A percentile compares a stretch with the other conserved stretches of the same genome.
These are phyloP conservation scores for Aethes cnicana DNA, from an alignment of 2,888 invertebrate genomes.

Conservation along the genomic window DNA sequence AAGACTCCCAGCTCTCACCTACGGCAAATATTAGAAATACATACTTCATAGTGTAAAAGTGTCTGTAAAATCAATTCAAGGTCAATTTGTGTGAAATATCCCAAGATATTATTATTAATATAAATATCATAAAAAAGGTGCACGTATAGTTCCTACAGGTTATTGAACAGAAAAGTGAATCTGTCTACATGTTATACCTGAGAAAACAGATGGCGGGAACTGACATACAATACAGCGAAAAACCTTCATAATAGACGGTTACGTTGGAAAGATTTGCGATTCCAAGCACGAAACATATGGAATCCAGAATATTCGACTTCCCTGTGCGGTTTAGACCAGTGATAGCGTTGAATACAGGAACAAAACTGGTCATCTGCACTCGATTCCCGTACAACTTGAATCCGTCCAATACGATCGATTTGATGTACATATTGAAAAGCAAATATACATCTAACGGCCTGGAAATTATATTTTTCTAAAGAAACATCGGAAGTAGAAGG, in stretches of 20 bases:
- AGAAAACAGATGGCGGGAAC: slow-evolving; percentile 11
- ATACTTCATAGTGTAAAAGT: too few species aligned
- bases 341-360: slow-evolving; percentile 97
- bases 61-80: too few species aligned
- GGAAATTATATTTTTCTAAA: too few species aligned
- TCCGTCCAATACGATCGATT: slow-evolving; percentile 95
- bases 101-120: too few species aligned
- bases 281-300: slow-evolving; percentile 98
- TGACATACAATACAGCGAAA: background rate
- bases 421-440: slow-evolving; percentile 89
- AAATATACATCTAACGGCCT: slow-evolving; percentile 26
- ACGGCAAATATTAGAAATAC: too few species aligned
- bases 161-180: too few species aligned
- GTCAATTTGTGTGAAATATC: too few species aligned
- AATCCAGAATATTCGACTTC: slow-evolving; percentile 98
- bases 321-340: slow-evolving; percentile 99
- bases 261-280: slow-evolving; percentile 96
- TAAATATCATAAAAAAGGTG: too few species aligned
- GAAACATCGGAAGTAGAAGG: slow-evolving; percentile 14
- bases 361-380: slow-evolving; percentile 95
- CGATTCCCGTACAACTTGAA: slow-evolving; percentile 98
- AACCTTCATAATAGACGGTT: too few species aligned
- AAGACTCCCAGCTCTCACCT: slow-evolving; percentile 95
- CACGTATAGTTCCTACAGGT: too few species aligned
- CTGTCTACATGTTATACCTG: too few species aligned